A percentile compares a stretch with the other conserved stretches of the same genome.
Evolutionary conservation across 2,888 invertebrate genomes (phyloP).

Genomic region (Marronus borbonicus): DNA sequence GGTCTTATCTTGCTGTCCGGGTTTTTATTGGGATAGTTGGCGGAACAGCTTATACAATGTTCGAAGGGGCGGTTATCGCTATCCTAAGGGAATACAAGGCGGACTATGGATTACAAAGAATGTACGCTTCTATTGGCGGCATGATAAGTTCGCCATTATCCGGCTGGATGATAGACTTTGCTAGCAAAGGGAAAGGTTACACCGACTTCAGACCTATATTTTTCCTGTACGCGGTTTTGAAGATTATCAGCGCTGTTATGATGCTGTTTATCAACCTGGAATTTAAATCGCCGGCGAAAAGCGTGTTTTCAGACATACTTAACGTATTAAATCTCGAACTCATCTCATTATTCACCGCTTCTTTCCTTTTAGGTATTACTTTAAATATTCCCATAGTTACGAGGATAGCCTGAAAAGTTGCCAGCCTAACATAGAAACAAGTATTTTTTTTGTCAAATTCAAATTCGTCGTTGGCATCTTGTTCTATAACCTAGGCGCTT

Average conservation of each 20-base stretch:
- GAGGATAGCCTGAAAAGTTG: too few relatives aligned
- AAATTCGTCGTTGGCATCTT: too few relatives aligned
- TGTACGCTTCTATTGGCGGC: slow-evolving; percentile 83
- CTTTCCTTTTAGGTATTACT: slow-evolving; percentile 78
- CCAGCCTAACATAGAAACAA: too few relatives aligned
- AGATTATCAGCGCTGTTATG: slow-evolving; percentile 77
- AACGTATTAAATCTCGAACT: slow-evolving; percentile 80
- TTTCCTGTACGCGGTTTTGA: slow-evolving; percentile 81
- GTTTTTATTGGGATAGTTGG: slow-evolving; percentile 79
- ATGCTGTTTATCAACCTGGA: slow-evolving; percentile 83
- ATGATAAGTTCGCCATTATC: slow-evolving; percentile 87
- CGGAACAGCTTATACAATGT: slow-evolving; percentile 85
- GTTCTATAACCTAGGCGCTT: too few relatives aligned
- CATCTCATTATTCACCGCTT: slow-evolving; percentile 80
- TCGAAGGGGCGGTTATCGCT: slow-evolving; percentile 85
- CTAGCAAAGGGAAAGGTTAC: slow-evolving; percentile 79
- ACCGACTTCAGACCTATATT: slow-evolving; percentile 87
- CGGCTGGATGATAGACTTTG: slow-evolving; percentile 82
- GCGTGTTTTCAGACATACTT: slow-evolving; percentile 80
- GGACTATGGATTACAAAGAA: slow-evolving; percentile 84
- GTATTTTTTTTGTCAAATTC: too few relatives aligned
- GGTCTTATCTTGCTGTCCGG: slow-evolving; percentile 79
- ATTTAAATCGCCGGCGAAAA: slow-evolving; percentile 82
- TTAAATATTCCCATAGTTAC: neutral
- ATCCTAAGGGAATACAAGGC: slow-evolving; percentile 83